Base-by-base conservation (phyloP, 2,888 invertebrate species). In the Hemicrepidius hirtus region DNA sequence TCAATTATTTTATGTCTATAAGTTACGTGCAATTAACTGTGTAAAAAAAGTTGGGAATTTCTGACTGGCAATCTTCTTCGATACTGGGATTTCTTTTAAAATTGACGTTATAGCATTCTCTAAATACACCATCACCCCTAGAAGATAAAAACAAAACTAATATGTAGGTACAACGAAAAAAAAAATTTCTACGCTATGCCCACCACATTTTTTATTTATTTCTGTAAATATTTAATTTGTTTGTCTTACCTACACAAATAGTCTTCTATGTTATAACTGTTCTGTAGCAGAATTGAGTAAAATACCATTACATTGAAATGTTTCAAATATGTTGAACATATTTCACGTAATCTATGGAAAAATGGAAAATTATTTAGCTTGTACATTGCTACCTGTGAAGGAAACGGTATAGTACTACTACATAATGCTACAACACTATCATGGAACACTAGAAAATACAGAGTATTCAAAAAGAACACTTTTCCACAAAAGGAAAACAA, bases 161-260 rank as follows among this genome's bases (percentile, higher is more conserved):
- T n/a, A n/a, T n/a, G n/a, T n/a, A n/a, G n/a, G n/a, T 41, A 16
- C 41, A 41, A 41, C 41, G n/a, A 41, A 13, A 6, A 7, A 13
- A 16, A n/a, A 41, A 13, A 2, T 41, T 41, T 4, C 2, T 41
- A 5, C n/a, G 2, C 3, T 16, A 5, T 1, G 41, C n/a, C n/a
- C n/a, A n/a, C n/a, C n/a, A n/a, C n/a, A n/a, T n/a, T n/a, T n/a
- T n/a, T n/a, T n/a, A n/a, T n/a, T n/a, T n/a, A n/a, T n/a, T n/a
- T n/a, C n/a, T n/a, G n/a, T n/a, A n/a, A n/a, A n/a, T n/a, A n/a
- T n/a, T n/a, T n/a, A n/a, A n/a, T n/a, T n/a, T n/a, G n/a, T n/a
- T n/a, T n/a, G n/a, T n/a, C 20, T 10, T 72, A 78, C 75, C 76
- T 74, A 64, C 77, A 79, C 37, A 79, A 59, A 20, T 68, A 71